Conservation (phyloP, 37 sponge, comb jelly and placozoan species). For the Geodia barretti region DNA sequence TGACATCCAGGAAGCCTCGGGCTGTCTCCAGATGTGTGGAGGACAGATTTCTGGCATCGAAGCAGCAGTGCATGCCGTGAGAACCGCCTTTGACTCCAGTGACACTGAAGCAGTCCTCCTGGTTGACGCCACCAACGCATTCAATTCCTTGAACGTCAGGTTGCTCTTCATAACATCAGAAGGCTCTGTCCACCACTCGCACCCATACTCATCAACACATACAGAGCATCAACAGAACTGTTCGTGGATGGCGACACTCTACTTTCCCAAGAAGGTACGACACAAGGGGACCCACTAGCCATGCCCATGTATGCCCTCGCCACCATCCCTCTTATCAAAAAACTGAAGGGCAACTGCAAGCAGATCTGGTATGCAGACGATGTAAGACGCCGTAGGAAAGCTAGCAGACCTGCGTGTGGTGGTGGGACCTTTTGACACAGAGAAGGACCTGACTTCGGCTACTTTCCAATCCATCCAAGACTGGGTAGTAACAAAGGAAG, state of each 20-base stretch:
- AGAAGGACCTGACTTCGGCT: no score
- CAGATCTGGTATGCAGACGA: constrained; percentile 55
- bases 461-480: no score
- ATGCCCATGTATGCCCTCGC: constrained; percentile 36
- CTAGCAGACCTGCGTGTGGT: no score
- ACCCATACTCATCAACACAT: constrained; percentile 27
- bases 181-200: constrained; percentile 15
- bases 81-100: not conserved
- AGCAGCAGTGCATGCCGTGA: constrained; percentile 24
- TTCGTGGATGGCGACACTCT: constrained; percentile 36
- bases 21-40: constrained; percentile 26
- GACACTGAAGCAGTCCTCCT: constrained; percentile 27
- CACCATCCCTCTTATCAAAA: constrained; percentile 14
- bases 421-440: no score
- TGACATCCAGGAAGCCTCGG: constrained; percentile 27
- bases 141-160: constrained; percentile 25
- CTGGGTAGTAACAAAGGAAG: no score
- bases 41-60: constrained; percentile 31
- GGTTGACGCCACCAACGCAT: constrained; percentile 27
- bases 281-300: constrained; percentile 46
- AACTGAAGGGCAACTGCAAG: not conserved
- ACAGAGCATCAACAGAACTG: constrained; percentile 26
- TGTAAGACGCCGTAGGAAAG: no score
- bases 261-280: constrained; percentile 33
- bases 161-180: constrained; percentile 21